Base-by-base conservation (phyloP, 1,140 invertebrate genomes). In the Forficula auricularia region DNA sequence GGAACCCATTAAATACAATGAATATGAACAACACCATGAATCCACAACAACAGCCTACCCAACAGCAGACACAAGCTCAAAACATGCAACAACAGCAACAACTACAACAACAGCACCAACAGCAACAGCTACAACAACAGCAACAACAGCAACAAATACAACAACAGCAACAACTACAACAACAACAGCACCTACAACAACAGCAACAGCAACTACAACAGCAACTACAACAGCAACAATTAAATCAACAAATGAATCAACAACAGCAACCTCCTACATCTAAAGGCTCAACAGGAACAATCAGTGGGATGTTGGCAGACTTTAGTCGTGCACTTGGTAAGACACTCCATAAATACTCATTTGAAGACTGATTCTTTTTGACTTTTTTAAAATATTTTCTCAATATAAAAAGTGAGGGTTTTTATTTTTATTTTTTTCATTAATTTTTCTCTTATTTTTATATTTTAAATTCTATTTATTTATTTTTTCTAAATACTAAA, bases 231-330 rank as follows among this genome's bases (percentile, higher is more conserved):
- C 44, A 47, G 20, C 44, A 47, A 19, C 50, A 51, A 13, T 40
- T 45, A 19, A 36, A 34, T 20, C 19, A 38, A 13, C 37, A 20
- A 39, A 37, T 19, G 18, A 50, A 42, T 32, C 44, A 44, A n/a
- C 19, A 7, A 12, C 46, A 50, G 30, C 19, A 38, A 20, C 15
- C 42, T 40, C 41, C 50, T 22, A 37, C 52, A 37, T 31, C 42
- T 36, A 44, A 47, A 34, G 33, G 40, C 19, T 19, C 33, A 14
- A 20, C 56, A 38, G 55, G 54, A 13, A 57, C 55, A 8, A 60
- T 70, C 15, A 65, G 62, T 48, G 66, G 64, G 19, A 68, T 70
- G 59, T 48, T 70, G 30, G 67, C 66, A 13, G 68, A 70, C 49
- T 70, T 70, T 48, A 69, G 64, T 40, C 46, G 61, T 46, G 64